Conservation (phyloP, 1,140 invertebrate species). For the Aphelinus certus region DNA sequence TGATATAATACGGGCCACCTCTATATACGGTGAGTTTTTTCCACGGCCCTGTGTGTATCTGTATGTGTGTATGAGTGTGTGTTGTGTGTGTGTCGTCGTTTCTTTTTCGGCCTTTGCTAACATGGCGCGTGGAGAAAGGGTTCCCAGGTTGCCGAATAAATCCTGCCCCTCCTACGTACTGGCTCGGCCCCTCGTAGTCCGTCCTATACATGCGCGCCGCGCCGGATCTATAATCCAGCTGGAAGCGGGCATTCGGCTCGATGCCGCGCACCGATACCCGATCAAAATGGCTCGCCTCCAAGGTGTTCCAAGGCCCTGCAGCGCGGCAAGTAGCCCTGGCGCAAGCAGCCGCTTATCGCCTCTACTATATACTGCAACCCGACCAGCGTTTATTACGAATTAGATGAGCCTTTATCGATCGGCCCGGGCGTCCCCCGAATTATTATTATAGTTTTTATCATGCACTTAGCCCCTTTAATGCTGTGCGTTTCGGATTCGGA, state of each 20-base stretch:
- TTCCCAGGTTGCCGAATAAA: constrained; percentile 34
- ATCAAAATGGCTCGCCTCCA: constrained; percentile 31
- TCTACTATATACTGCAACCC: background rate
- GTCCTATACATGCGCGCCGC: background rate
- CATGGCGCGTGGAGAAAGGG: constrained; percentile 32
- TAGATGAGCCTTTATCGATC: constrained; percentile 21
- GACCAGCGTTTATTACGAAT: constrained; percentile 24
- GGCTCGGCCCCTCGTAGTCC: background rate
- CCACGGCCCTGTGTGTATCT: background rate
- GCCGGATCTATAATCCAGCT: too few relatives aligned
- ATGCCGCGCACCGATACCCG: constrained; percentile 24
- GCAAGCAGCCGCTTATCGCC: constrained; percentile 5
- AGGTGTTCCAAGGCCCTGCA: constrained; percentile 7
- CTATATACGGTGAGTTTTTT: constrained; percentile 16
- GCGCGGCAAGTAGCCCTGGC: too few relatives aligned
- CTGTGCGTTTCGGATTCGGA: too few relatives aligned
- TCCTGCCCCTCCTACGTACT: constrained; percentile 21
- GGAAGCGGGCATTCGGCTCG: background rate
- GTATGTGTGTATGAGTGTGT: background rate
- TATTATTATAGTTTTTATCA: constrained; percentile 7
- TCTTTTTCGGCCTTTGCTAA: constrained; percentile 21
- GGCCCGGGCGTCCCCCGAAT: background rate
- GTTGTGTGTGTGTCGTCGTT: background rate
- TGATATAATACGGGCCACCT: constrained; percentile 14
- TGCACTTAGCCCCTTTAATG: background rate